phyloP scores from a whole-genome alignment of 2,888 invertebrate species.

The Drosophila mercatorum region DNA sequence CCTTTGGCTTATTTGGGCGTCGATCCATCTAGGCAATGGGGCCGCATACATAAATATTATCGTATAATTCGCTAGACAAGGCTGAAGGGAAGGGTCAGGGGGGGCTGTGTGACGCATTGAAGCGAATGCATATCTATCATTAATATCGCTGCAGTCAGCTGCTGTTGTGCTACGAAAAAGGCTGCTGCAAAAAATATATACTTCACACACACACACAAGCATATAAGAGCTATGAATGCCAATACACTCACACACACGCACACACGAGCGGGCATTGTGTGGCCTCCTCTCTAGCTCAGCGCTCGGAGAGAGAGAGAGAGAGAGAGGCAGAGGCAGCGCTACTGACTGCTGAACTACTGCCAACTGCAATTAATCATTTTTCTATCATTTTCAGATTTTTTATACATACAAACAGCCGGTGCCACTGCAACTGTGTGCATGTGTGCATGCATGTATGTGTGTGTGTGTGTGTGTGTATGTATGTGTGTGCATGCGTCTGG shows the following conservation, averaged over 20 bases:
- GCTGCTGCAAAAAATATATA: conserved; percentile 49
- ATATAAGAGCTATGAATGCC: conserved; percentile 47
- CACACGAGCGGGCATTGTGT: conserved; percentile 36
- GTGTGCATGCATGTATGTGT: conserved; percentile 7
- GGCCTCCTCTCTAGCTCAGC: conserved; percentile 38
- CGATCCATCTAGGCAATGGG: background rate
- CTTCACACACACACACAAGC: conserved; percentile 14
- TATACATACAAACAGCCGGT: conserved; percentile 59
- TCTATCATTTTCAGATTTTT: conserved; percentile 82
- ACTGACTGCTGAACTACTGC: conserved; percentile 80
- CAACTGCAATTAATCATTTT: conserved; percentile 83
- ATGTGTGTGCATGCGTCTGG: conserved; percentile 33
- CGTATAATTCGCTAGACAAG: conserved; percentile 56
- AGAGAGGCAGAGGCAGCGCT: conserved; percentile 23
- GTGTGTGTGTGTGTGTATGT: conserved; percentile 11
- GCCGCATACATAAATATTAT: conserved; percentile 57
- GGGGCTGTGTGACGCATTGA: conserved; percentile 61
- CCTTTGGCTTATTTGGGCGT: background rate
- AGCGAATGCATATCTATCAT: conserved; percentile 79
- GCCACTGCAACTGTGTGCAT: conserved; percentile 18
- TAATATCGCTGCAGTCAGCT: conserved; percentile 80
- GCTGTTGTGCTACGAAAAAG: conserved; percentile 69
- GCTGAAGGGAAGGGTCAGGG: background rate
- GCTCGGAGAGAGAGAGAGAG: background rate
- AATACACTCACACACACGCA: conserved; percentile 34